phyloP scores from a whole-genome alignment of 2,888 invertebrate genomes.

The Brenthis daphne region DNA sequence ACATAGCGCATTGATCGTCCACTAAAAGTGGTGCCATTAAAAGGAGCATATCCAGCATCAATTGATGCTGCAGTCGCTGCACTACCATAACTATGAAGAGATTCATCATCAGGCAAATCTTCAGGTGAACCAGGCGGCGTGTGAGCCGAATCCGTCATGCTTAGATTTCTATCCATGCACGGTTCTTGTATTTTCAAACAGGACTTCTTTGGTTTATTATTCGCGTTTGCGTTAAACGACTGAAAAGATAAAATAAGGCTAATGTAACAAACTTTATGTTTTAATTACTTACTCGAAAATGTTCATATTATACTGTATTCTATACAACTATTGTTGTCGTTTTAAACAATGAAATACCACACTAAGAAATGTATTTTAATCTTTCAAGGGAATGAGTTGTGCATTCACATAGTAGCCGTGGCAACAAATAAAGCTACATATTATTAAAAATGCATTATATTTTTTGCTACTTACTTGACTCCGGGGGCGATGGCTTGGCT shows the following conservation, averaged over 20 bases:
- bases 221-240: conserved; percentile 72
- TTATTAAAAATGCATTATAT: not conserved
- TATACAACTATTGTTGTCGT: not conserved
- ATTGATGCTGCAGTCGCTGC: conserved; percentile 90
- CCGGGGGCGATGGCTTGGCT: conserved; percentile 78
- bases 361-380: not conserved
- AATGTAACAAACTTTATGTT: too few species aligned
- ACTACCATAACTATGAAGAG: conserved; percentile 90
- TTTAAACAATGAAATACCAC: not conserved
- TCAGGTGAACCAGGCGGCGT: conserved; percentile 85
- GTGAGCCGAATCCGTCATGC: conserved; percentile 76
- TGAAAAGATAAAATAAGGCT: conserved; percentile 52
- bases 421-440: conserved; percentile 19
- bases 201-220: conserved; percentile 67
- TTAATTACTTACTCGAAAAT: conserved; percentile 8
- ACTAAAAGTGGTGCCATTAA: conserved; percentile 87
- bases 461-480: conserved; percentile 77
- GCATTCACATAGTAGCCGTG: conserved; percentile 23
- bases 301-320: conserved; percentile 1
- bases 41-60: conserved; percentile 91
- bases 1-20: conserved; percentile 89
- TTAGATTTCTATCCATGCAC: conserved; percentile 62
- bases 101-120: conserved; percentile 88
- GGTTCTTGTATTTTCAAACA: conserved; percentile 66
- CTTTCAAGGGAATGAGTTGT: not conserved